Base-by-base conservation (phyloP, 2,113 vertebrate species). In the Pelecanus crispus region DNA sequence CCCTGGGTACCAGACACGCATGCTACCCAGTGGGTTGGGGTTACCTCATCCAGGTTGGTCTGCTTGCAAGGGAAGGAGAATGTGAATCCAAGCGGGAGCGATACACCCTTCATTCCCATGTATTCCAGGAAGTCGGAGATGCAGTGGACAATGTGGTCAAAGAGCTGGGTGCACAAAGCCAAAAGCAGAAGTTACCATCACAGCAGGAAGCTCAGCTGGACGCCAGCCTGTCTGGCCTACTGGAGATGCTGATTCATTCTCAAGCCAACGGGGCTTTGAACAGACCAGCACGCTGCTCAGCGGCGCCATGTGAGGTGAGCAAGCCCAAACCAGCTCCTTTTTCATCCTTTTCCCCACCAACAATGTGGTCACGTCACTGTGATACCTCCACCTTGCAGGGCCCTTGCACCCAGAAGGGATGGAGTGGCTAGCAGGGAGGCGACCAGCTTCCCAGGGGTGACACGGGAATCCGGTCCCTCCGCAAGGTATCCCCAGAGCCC, bases 31-130 rank as follows among this genome's bases (percentile, higher is more conserved):
- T 14, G 47, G 73, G 70, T 3, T 50, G 52, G 26, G 20, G 11
- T 91, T 96, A 99, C 99, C 99, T 99, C 97, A 18, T 99, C 98
- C 91, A 99, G 97, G 88, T 96, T 99, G 83, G 88, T 99, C 97
- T 99, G 99, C 82, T 98, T 96, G 95, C 99, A 99, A 21, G 99
- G 99, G 96, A 99, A 99, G 73, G 99, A 99, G 97, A 99, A 99
- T 0, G 99, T 99, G 97, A 99, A 99, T 7, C 99, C 99, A 0
- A 99, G 96, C 0, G 99, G 99, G 50, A 99, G 97, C 0, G 99
- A 98, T 0, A 98, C 98, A 0, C 99, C 99, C 86, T 98, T 99
- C 99, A 99, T 99, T 3, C 99, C 99, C 99, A 99, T 99, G 97
- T 99, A 99, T 44, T 99, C 99, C 96, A 99, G 96, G 93, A 99